Evolutionary conservation across 2,797 vertebrate species (phyloP), one percentile per base, ranked within the genome.

Genomic region (Characodon lateralis): DNA sequence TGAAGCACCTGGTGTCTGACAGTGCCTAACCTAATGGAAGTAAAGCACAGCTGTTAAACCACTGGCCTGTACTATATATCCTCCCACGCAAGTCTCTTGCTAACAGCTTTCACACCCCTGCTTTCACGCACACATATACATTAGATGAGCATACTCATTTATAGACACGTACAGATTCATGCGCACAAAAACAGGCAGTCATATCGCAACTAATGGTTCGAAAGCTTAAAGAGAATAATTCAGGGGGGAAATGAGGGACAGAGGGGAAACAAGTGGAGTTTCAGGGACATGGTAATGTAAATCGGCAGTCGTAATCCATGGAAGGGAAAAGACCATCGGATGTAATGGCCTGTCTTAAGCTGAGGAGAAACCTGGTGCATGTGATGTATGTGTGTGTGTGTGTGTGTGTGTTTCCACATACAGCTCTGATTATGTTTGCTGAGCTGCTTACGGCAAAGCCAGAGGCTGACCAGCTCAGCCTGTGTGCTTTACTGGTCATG

Each of bases 11-110:
- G 92, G 90, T 86, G 83, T 83, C 78, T 91, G 88, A 86, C 85
- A 79, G 89, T 85, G 84, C 83, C 89, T 91, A 90, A 91, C 88
- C 85, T 92, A 90, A 92, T 93, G 88, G 91, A 93, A 93, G 92
- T 91, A 90, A 91, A 92, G 90, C 91, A 89, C 89, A 92, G 92
- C 92, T 93, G 91, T 93, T 92, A 93, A 94, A 93, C 89, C 87
- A 92, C 88, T 91, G 92, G 91, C 85, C 89, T 90, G 89, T 91
- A 87, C 88, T 76, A 72, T 89, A 89, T 86, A 91, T 92, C 87
- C 83, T 75, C 87, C 89, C 81, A 86, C 61, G 9, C 77, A 75
- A 77, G 80, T 85, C 87, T 88, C 74, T 13, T 81, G 83, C 89
- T 88, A 89, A 91, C 89, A 89, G 86, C 82, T 87, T 85, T 83